Percentiles rank a stretch among this genome's conserved stretches.
phyloP scores from a whole-genome alignment of 2,888 invertebrate genomes.

The Octonoba sinensis region DNA sequence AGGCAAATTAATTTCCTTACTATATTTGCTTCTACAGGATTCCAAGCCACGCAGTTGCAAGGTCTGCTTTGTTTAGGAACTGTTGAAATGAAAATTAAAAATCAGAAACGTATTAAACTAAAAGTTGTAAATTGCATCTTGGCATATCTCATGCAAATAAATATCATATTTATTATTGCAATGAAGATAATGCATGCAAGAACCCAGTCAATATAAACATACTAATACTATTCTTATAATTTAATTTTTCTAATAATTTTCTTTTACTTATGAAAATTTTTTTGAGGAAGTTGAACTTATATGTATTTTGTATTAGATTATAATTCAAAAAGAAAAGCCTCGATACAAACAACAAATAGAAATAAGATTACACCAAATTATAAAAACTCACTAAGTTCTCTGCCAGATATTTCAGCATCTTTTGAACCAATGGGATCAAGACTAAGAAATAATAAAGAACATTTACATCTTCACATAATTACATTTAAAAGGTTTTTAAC shows the following conservation, averaged over 20 bases:
- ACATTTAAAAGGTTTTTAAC: conserved; percentile 72
- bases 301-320: too few relatives aligned
- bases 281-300: too few relatives aligned
- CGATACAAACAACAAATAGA: too few relatives aligned
- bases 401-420: conserved; percentile 79
- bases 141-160: too few relatives aligned
- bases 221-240: too few relatives aligned
- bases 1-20: conserved; percentile 66
- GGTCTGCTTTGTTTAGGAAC: conserved; percentile 87
- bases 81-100: conserved; percentile 70
- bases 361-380: too few relatives aligned
- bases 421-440: conserved; percentile 73
- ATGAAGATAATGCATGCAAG: too few relatives aligned
- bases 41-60: conserved; percentile 91
- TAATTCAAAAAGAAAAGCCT: too few relatives aligned
- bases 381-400: conserved; percentile 80
- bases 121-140: conserved; percentile 52
- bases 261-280: too few relatives aligned
- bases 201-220: too few relatives aligned
- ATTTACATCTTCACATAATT: conserved; percentile 8
- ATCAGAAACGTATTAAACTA: neutral
- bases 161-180: too few relatives aligned
- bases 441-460: conserved; percentile 59
- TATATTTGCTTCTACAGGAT: conserved; percentile 83
- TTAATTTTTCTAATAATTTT: too few relatives aligned